Conservation (phyloP, 2,888 invertebrate genomes). For the Busseola fusca region DNA sequence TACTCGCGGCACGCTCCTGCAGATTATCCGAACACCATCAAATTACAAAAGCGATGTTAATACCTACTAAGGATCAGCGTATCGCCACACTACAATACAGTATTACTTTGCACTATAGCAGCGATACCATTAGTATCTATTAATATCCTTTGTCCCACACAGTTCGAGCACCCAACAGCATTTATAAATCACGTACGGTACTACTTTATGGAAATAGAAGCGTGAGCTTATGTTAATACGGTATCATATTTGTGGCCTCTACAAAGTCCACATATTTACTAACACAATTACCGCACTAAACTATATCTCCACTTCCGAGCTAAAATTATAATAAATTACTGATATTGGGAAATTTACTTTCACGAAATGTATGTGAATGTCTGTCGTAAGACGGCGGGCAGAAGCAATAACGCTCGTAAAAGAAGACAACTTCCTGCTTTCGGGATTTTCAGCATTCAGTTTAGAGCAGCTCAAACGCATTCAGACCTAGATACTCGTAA, state of each 20-base stretch:
- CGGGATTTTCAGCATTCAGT: conserved; percentile 63
- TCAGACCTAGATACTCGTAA: conserved; percentile 63
- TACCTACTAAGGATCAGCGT: conserved; percentile 35
- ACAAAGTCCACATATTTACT: conserved; percentile 45
- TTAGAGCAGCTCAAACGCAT: conserved; percentile 62
- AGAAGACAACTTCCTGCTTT: conserved; percentile 63
- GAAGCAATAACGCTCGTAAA: conserved; percentile 62
- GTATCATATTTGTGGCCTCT: conserved; percentile 32
- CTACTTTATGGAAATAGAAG: conserved; percentile 47
- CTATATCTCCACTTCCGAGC: conserved; percentile 23
- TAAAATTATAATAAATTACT: conserved; percentile 53
- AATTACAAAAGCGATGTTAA: conserved; percentile 54
- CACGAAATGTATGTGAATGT: conserved; percentile 34
- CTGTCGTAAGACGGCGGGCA: conserved; percentile 47
- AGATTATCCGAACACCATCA: conserved; percentile 58
- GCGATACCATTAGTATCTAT: conserved; percentile 45
- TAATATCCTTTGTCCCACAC: conserved; percentile 42
- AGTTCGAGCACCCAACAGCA: conserved; percentile 22
- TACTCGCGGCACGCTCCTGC: conserved; percentile 51
- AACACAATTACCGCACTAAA: conserved; percentile 47
- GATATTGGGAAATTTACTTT: conserved; percentile 46
- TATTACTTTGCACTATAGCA: conserved; percentile 17
- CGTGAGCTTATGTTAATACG: conserved; percentile 38
- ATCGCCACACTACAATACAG: conserved; percentile 9
- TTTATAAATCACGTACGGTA: conserved; percentile 47